Conservation (phyloP, 2,888 invertebrate genomes). For the Metacarcinus magister region DNA sequence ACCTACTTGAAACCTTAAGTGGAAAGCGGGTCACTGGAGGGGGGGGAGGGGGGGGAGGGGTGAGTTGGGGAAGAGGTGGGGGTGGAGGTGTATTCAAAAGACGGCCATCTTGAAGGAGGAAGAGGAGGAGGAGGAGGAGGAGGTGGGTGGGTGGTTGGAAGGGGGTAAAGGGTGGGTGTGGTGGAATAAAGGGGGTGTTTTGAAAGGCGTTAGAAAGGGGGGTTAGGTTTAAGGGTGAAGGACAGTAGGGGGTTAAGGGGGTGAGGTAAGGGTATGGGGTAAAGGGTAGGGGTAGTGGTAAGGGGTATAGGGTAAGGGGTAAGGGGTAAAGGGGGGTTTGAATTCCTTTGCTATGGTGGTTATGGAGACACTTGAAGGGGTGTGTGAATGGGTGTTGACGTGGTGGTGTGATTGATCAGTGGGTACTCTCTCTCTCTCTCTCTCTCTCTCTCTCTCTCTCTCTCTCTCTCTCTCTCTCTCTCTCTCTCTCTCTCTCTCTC, state of each 20-base stretch:
- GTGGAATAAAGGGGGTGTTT: neutral
- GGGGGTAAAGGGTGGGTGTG: neutral
- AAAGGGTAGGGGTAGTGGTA: too few species aligned
- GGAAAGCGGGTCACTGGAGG: neutral
- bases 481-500: constrained; percentile 59
- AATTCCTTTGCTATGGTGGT: neutral
- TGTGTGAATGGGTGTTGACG: constrained; percentile 1
- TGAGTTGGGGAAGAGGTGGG: neutral
- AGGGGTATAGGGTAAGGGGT: neutral
- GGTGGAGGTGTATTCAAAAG: constrained; percentile 36
- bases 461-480: constrained; percentile 59
- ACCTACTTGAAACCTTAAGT: neutral
- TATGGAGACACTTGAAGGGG: too few species aligned
- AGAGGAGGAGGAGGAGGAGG: neutral
- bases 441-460: constrained; percentile 56
- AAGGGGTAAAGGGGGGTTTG: neutral
- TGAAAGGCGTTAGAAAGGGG: neutral
- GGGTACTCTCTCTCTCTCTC: constrained; percentile 9
- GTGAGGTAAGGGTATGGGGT: neutral
- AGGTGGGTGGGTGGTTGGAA: neutral
- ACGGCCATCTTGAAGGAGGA: constrained; percentile 65
- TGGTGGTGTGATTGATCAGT: neutral
- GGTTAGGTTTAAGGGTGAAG: neutral
- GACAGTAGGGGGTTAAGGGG: neutral
- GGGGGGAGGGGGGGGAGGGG: neutral